Conservation (phyloP, 2,888 invertebrate species). For the Athalia circularis region DNA sequence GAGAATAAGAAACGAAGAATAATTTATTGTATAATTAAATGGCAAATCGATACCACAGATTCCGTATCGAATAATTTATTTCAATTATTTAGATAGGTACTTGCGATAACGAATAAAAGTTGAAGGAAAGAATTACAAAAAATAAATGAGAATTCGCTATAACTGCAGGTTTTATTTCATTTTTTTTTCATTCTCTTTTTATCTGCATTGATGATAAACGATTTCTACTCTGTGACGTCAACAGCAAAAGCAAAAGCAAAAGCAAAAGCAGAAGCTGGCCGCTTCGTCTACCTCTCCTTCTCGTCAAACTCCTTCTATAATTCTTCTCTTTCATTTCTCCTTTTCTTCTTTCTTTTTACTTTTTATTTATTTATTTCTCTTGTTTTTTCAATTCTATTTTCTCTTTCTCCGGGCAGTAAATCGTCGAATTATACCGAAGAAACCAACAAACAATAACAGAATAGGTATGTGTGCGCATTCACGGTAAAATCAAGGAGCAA, state of each 20-base stretch:
- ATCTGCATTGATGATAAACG: slow-evolving; percentile 4
- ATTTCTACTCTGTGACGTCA: slow-evolving; percentile 11
- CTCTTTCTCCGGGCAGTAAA: background rate
- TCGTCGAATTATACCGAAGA: background rate
- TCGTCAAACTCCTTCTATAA: background rate
- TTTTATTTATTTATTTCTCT: background rate
- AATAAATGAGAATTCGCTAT: background rate
- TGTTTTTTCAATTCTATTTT: background rate
- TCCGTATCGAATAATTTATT: background rate
- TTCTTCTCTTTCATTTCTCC: background rate
- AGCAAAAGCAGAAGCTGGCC: background rate
- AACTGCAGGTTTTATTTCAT: background rate
- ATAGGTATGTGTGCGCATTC: background rate
- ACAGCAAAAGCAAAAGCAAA: background rate
- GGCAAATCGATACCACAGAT: background rate
- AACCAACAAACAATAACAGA: background rate
- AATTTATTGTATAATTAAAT: slow-evolving; percentile 8
- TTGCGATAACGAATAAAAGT: background rate
- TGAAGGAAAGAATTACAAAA: background rate
- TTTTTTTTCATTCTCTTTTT: background rate
- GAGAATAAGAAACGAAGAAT: background rate
- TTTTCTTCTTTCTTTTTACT: background rate
- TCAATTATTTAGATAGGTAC: background rate
- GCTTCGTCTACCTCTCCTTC: no score
- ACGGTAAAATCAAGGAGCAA: no score